Evolutionary conservation across 2,113 vertebrate species (phyloP).

Genomic region (Centrocercus urophasianus): DNA sequence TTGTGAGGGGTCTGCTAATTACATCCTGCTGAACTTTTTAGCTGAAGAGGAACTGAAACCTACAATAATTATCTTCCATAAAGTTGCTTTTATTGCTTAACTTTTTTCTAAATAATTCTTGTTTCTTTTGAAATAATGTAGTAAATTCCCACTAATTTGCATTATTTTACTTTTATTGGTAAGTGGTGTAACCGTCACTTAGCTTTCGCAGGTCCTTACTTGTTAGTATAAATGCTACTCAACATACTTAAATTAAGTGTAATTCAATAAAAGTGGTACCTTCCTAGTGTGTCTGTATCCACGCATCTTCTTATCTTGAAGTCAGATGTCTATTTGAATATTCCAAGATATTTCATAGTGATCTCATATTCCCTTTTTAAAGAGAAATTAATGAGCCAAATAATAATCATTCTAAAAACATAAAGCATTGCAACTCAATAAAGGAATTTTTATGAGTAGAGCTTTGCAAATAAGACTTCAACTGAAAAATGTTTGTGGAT

Average conservation of each 20-base stretch:
- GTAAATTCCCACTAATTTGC: background rate
- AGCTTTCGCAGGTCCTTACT: conserved; percentile 35
- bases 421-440: background rate
- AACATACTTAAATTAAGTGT: background rate
- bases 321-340: background rate
- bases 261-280: background rate
- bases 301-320: background rate
- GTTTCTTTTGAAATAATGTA: conserved; percentile 41
- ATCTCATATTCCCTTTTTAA: background rate
- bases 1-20: background rate
- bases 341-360: background rate
- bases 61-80: conserved; percentile 16
- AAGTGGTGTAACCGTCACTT: conserved; percentile 11
- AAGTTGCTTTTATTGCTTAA: conserved; percentile 28
- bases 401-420: background rate
- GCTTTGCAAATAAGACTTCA: background rate
- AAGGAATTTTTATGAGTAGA: background rate
- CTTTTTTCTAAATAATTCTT: conserved; percentile 39
- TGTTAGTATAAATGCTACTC: conserved; percentile 29
- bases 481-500: background rate
- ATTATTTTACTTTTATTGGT: conserved; percentile 10
- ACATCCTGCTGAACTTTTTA: background rate
- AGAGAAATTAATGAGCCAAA: background rate
- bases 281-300: background rate
- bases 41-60: background rate